These are phyloP conservation scores for Battus philenor DNA, from an alignment of 1,140 invertebrate genomes.

Conservation along the genomic window DNA sequence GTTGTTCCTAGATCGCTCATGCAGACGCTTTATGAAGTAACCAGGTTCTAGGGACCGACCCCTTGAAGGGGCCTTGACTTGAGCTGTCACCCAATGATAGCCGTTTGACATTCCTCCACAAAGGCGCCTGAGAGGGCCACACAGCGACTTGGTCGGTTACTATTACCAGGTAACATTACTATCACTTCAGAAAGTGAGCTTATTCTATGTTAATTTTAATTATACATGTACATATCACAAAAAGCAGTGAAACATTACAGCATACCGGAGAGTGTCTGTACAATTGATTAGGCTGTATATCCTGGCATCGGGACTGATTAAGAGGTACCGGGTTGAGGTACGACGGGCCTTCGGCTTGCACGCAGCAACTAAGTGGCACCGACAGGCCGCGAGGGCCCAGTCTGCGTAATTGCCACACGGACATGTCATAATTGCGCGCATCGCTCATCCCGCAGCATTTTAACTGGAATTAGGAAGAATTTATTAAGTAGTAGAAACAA, in stretches of 20 bases:
- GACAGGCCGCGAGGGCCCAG: constrained; percentile 82
- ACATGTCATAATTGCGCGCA: constrained; percentile 88
- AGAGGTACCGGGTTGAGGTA: constrained; percentile 86
- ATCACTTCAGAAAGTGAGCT: too few relatives aligned
- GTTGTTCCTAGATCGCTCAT: too few relatives aligned
- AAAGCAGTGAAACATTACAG: background rate
- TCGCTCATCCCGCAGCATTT: constrained; percentile 89
- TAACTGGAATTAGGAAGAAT: constrained; percentile 83
- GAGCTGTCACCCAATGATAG: too few relatives aligned
- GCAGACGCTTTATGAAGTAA: too few relatives aligned
- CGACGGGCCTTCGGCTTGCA: constrained; percentile 78
- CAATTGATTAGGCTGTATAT: constrained; percentile 77
- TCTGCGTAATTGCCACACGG: constrained; percentile 86
- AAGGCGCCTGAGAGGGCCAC: too few relatives aligned
- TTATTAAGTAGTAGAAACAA: too few relatives aligned
- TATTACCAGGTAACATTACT: too few relatives aligned
- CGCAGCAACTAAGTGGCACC: constrained; percentile 88
- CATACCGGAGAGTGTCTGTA: constrained; percentile 78
- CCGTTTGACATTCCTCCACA: too few relatives aligned
- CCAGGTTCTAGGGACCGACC: too few relatives aligned
- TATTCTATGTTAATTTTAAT: too few relatives aligned
- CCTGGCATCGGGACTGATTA: constrained; percentile 84
- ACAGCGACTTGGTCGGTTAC: too few relatives aligned
- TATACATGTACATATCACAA: background rate
- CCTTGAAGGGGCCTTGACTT: too few relatives aligned